Evolutionary conservation across 2,113 vertebrate genomes (phyloP), one percentile per base, ranked within the genome.

Genomic region (Egretta garzetta): DNA sequence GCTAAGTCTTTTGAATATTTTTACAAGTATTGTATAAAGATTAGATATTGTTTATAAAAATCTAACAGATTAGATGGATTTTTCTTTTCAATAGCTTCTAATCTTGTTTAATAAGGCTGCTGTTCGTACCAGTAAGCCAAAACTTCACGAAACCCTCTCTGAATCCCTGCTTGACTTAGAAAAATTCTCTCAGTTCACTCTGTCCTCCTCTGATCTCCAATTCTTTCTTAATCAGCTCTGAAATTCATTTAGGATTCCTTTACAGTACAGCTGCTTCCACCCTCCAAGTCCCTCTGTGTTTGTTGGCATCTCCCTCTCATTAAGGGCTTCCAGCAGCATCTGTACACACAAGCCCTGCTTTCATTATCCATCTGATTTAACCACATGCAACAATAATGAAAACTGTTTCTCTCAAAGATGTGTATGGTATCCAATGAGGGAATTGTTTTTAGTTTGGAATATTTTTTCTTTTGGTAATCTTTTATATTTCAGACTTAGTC

Each of bases 231-330:
- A 96, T 86, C 71, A 83, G 45, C 76, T 95, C 81, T 93, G 89
- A 93, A 95, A 96, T 86, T 83, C 41, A 93, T 22, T 77, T 79
- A 74, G 47, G 64, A 59, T 90, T 93, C 91, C 58, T 55, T 80
- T 47, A 73, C 80, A 74, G 59, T 67, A 86, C 81, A 92, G 64
- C 55, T 90, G 74, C 86, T 95, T 63, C 68, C 71, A 80, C 11
- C 24, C 55, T 45, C 59, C n/a, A 27, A 63, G 27, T 47, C 47
- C 58, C 64, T 82, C 56, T 64, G 68, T 66, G 76, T 71, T 55
- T 85, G 53, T 8, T 79, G 93, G 86, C 72, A 63, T 83, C 59
- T 86, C 94, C 53, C 77, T 80, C 93, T 97, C 92, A 90, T 95
- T 93, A 90, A 58, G 67, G 79, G 50, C 77, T 86, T 92, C 83